A percentile compares a stretch with the other conserved stretches of the same genome.
Evolutionary conservation across 2,888 invertebrate species (phyloP).

Genomic region (Pristionchus entomophagus): DNA sequence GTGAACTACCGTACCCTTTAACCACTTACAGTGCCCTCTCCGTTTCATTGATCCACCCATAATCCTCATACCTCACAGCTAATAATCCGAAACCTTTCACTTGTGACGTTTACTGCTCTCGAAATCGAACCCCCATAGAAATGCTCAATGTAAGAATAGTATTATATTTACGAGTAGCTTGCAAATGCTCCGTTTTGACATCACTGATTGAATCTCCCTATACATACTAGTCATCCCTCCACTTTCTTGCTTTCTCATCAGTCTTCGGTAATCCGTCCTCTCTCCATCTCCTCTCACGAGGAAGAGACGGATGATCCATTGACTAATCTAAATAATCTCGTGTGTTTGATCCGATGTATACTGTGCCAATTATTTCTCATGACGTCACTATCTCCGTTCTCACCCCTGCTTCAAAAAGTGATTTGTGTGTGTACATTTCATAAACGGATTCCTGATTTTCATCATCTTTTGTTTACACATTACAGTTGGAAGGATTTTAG

Average conservation of each 20-base stretch:
- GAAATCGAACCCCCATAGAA: neutral
- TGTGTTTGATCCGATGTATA: neutral
- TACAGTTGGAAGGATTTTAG: no score
- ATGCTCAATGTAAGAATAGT: no score
- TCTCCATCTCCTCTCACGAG: neutral
- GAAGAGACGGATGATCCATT: neutral
- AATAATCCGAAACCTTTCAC: neutral
- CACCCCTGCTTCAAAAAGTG: constrained; percentile 8
- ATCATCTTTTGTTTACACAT: no score
- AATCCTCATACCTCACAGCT: neutral
- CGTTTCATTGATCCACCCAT: neutral
- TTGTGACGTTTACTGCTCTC: neutral
- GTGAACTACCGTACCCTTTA: neutral
- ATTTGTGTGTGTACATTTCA: constrained; percentile 31
- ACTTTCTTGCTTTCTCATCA: neutral
- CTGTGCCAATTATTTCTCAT: neutral
- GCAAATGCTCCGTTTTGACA: neutral
- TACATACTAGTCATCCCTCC: constrained; percentile 1
- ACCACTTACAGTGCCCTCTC: no score
- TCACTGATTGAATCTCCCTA: neutral
- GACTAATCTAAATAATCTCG: no score
- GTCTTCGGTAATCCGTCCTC: neutral
- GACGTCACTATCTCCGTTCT: neutral
- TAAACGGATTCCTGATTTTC: neutral
- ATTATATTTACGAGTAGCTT: neutral